Percentiles rank a stretch among this genome's conserved stretches.
Conservation (phyloP, 2,797 vertebrate species). For the Carapus acus region DNA sequence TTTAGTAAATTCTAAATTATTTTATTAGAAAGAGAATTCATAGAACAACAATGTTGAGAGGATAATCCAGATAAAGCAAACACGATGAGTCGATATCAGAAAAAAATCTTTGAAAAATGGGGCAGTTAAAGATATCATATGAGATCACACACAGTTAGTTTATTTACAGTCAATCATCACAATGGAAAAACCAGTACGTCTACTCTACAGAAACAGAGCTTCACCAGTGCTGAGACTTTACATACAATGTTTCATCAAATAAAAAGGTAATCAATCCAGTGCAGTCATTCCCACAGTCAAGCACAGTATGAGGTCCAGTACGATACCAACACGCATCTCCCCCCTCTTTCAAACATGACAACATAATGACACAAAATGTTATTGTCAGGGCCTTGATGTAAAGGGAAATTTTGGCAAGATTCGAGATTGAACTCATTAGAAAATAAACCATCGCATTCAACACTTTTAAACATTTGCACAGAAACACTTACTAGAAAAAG, state of each 20-base stretch:
- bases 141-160: constrained; percentile 73
- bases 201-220: constrained; percentile 76
- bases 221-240: constrained; percentile 82
- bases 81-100: constrained; percentile 71
- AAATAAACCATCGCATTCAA: constrained; percentile 42
- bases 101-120: constrained; percentile 72
- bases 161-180: constrained; percentile 72
- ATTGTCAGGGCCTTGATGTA: constrained; percentile 39
- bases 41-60: constrained; percentile 78
- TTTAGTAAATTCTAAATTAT: constrained; percentile 65
- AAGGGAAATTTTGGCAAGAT: constrained; percentile 43
- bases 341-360: constrained; percentile 50
- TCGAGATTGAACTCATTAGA: constrained; percentile 41
- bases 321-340: constrained; percentile 48
- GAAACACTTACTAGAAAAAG: constrained; percentile 50
- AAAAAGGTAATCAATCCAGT: constrained; percentile 55
- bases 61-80: constrained; percentile 65
- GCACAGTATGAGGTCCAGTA: constrained; percentile 65
- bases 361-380: constrained; percentile 49
- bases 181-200: constrained; percentile 70
- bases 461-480: constrained; percentile 54
- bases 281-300: constrained; percentile 58
- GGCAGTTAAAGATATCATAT: constrained; percentile 71
- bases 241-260: constrained; percentile 64
- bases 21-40: constrained; percentile 86